A percentile compares a stretch with the other conserved stretches of the same genome.
Evolutionary conservation across 2,797 vertebrate genomes (phyloP).

Genomic region (Sorex maritimensis): DNA sequence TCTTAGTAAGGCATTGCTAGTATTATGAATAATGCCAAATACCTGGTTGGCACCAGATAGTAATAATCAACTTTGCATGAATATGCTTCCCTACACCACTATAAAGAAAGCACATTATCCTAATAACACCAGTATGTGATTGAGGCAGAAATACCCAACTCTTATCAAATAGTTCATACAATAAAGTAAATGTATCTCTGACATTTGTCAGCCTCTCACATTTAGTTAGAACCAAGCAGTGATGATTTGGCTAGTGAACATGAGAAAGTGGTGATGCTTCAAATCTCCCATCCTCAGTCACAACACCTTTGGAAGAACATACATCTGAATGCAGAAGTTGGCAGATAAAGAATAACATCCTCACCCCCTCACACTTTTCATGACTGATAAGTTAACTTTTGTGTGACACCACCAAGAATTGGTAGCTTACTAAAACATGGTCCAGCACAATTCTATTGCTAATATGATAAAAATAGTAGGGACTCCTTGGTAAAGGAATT

Average conservation of each 20-base stretch:
- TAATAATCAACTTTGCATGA: neutral
- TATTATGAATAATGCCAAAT: neutral
- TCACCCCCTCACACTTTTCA: neutral
- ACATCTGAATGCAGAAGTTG: neutral
- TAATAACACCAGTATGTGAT: neutral
- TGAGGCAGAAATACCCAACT: neutral
- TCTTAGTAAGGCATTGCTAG: neutral
- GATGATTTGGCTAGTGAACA: neutral
- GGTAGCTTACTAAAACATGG: neutral
- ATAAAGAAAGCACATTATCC: neutral
- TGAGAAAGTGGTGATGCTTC: neutral
- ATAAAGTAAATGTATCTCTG: neutral
- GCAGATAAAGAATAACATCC: neutral
- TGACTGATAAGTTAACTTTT: neutral
- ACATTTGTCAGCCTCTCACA: neutral
- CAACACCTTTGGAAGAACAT: neutral
- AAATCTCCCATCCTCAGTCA: too few relatives aligned
- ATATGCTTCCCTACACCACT: neutral
- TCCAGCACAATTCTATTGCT: neutral
- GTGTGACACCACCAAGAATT: neutral
- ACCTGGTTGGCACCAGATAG: neutral
- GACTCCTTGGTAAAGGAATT: neutral
- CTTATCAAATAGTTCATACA: neutral
- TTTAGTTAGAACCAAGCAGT: neutral
- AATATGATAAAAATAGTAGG: neutral